A percentile compares a stretch with the other conserved stretches of the same genome.
These are phyloP conservation scores for Odocoileus virginianus DNA, from an alignment of 2,113 vertebrate genomes.

Conservation along the genomic window DNA sequence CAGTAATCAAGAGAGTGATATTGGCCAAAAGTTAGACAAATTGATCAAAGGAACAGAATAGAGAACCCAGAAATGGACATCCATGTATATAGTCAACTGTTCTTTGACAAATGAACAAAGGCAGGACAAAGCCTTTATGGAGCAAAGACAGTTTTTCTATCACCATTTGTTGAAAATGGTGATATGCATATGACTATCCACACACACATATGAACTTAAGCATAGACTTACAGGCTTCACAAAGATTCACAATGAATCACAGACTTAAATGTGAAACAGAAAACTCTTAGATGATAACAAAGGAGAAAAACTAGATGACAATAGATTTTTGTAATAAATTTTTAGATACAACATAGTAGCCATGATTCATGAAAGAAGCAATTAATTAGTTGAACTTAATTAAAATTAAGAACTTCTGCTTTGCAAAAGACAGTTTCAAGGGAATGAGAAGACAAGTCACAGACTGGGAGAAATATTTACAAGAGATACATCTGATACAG, in stretches of 20 bases:
- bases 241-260: neutral
- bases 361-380: neutral
- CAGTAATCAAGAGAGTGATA: neutral
- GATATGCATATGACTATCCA: neutral
- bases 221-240: neutral
- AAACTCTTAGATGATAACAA: neutral
- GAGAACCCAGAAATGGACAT: neutral
- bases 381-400: neutral
- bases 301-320: neutral
- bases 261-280: neutral
- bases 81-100: neutral
- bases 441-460: neutral
- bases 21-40: neutral
- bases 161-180: neutral
- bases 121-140: neutral
- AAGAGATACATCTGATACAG: neutral
- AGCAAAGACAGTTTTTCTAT: neutral
- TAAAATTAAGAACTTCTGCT: neutral
- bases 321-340: neutral
- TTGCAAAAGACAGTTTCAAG: neutral
- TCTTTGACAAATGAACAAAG: neutral
- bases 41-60: neutral
- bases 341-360: neutral
- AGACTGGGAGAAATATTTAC: neutral
- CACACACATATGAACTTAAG: neutral